These are phyloP conservation scores for Strix occidentalis DNA, from an alignment of 2,797 vertebrate genomes.

Conservation along the genomic window DNA sequence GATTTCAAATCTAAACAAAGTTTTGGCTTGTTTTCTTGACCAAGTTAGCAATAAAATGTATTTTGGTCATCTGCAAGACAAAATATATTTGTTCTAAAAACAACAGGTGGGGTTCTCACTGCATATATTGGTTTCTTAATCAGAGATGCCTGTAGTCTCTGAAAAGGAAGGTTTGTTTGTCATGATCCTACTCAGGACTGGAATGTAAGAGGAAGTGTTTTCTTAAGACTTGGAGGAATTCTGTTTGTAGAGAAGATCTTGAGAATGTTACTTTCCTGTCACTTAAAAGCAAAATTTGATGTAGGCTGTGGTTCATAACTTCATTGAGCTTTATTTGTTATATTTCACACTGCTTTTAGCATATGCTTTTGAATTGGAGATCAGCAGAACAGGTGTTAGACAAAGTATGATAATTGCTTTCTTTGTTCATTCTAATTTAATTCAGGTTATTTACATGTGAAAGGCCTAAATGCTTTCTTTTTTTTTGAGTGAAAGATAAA, in stretches of 20 bases:
- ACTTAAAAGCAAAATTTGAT: slow-evolving; percentile 37
- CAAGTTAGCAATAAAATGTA: not conserved
- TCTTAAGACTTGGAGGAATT: slow-evolving; percentile 1
- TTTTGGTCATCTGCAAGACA: not conserved
- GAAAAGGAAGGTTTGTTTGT: slow-evolving; percentile 20
- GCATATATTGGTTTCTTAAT: not conserved
- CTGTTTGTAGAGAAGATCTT: not conserved
- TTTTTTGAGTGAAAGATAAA: slow-evolving; percentile 69
- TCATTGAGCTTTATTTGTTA: slow-evolving; percentile 66
- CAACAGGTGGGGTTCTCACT: slow-evolving; percentile 2
- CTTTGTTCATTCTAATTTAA: slow-evolving; percentile 77
- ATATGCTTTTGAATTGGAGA: slow-evolving; percentile 75
- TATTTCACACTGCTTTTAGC: slow-evolving; percentile 74
- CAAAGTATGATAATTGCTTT: slow-evolving; percentile 77
- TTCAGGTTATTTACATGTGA: slow-evolving; percentile 78
- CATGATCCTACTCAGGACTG: not conserved
- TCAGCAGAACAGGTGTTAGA: slow-evolving; percentile 78
- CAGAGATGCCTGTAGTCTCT: not conserved
- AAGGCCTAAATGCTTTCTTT: slow-evolving; percentile 74
- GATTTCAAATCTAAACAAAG: not conserved
- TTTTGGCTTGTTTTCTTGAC: not conserved
- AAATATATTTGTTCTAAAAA: slow-evolving; percentile 4
- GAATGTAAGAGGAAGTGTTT: slow-evolving; percentile 6
- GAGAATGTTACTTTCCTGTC: slow-evolving; percentile 16
- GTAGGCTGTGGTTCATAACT: slow-evolving; percentile 50